Base-by-base conservation (phyloP, 2,888 invertebrate genomes). In the Congeria kusceri region DNA sequence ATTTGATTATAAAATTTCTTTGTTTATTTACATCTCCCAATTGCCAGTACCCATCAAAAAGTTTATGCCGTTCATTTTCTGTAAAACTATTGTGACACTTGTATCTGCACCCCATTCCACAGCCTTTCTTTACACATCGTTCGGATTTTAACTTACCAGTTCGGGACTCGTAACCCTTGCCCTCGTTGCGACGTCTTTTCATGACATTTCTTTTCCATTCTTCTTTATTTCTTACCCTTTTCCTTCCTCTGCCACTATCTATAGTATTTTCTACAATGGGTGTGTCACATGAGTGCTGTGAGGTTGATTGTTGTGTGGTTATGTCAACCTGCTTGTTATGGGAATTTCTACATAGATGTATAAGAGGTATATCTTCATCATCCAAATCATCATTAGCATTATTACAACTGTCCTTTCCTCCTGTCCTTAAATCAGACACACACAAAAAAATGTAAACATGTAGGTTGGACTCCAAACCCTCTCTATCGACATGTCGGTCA, bases 101-200 rank as follows among this genome's bases (percentile, higher is more conserved):
- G 53, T 25, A 66, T 15, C 66, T 27, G 49, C 73, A 73, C 27
- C 61, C 49, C n/a, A 32, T 7, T 15, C 73, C 66, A 73, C 73
- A 73, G 11, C 65, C 73, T 32, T 20, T 28, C 44, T 66, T 61
- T 7, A 73, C 20, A 13, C 28, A n/a, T 7, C 59, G 27, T 25
- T 28, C 4, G 15, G 32, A 32, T 32, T 32, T 32, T 32, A 32
- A 32, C 32, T 32, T 32, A 32, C 32, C 32, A 7, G 4, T 32
- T 32, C 32, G 32, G 32, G 32, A 32, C 9, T 32, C 32, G 32
- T 32, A 7, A 32, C 32, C 9, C 32, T 32, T 32, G 4, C 32
- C 9, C 32, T 32, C 32, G n/a, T n/a, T n/a, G n/a, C n/a, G n/a
- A n/a, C n/a, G n/a, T n/a, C n/a, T n/a, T n/a, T n/a, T n/a, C n/a